phyloP scores from a whole-genome alignment of 2,113 vertebrate species.

The Lycocorax pyrrhopterus region DNA sequence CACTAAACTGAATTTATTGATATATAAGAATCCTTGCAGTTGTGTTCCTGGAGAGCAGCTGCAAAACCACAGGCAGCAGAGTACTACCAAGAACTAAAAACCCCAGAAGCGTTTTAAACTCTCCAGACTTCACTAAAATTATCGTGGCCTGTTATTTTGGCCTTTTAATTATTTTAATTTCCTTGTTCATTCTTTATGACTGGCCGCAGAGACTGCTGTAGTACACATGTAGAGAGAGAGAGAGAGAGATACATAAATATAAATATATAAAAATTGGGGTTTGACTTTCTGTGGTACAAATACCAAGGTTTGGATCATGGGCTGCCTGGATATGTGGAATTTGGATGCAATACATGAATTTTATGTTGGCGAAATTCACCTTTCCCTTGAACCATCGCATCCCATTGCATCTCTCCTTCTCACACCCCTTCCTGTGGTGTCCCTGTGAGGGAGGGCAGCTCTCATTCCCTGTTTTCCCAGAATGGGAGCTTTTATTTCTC shows the following conservation, averaged over 20 bases:
- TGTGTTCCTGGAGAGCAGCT: background rate
- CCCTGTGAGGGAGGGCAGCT: background rate
- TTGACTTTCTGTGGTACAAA: background rate
- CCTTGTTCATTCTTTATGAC: background rate
- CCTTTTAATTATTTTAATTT: background rate
- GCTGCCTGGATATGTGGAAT: background rate
- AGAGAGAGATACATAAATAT: no score
- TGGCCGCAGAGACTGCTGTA: background rate
- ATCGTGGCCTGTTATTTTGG: background rate
- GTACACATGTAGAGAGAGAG: accelerated
- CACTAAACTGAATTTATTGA: background rate
- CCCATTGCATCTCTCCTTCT: background rate
- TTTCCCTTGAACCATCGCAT: background rate
- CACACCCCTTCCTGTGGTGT: background rate
- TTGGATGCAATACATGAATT: background rate
- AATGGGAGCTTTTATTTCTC: background rate
- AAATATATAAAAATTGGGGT: accelerated
- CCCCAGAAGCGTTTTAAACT: background rate
- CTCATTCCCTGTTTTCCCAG: background rate
- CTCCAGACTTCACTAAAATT: background rate
- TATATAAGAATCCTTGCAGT: background rate
- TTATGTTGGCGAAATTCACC: background rate
- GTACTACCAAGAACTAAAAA: background rate
- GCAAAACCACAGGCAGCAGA: background rate
- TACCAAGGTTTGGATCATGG: background rate